Evolutionary conservation across 2,888 invertebrate genomes (phyloP), one percentile per base, ranked within the genome.

Genomic region (Chelonus formosanus): DNA sequence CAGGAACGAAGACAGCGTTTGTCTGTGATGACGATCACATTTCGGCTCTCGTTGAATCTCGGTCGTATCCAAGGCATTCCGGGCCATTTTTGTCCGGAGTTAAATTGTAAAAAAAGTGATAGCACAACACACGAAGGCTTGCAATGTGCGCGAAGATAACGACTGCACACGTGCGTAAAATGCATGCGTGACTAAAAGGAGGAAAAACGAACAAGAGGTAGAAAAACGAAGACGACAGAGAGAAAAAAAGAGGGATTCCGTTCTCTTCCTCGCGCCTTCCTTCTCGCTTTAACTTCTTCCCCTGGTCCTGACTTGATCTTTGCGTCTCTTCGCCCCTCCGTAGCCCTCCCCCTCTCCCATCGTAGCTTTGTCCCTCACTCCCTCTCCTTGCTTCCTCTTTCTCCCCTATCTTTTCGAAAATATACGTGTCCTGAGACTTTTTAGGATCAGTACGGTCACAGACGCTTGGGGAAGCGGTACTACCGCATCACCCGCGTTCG

Each of bases 381-480:
- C 8, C 56, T 57, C 57, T 50, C 35, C 32, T 58, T 64, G 61
- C 54, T 45, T 55, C 54, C 50, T 70, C 63, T 53, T 63, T 59
- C 55, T 57, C 62, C 58, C 43, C 66, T 59, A 53, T 61, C 68
- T 74, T 73, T 75, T 76, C 69, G 70, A 73, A 74, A 75, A 75
- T 70, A 70, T 70, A 72, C 65, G 68, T 65, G 68, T 73, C 71
- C 71, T 70, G 68, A 74, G 68, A 74, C 71, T 74, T 77, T 77
- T 72, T 74, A 71, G 75, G 70, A 73, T 73, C 76, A 78, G 77
- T 76, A 70, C 64, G 68, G 67, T 67, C 67, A 67, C 67, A 70
- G 70, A 73, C 72, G 72, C 63, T 67, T 72, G 69, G 67, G 73
- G 71, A 74, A 70, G 67, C 71, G 74, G 74, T 72, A 70, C 67